Evolutionary conservation across 2,797 vertebrate species (phyloP), one percentile per base, ranked within the genome.

Genomic region (Meriones psammophilus): DNA sequence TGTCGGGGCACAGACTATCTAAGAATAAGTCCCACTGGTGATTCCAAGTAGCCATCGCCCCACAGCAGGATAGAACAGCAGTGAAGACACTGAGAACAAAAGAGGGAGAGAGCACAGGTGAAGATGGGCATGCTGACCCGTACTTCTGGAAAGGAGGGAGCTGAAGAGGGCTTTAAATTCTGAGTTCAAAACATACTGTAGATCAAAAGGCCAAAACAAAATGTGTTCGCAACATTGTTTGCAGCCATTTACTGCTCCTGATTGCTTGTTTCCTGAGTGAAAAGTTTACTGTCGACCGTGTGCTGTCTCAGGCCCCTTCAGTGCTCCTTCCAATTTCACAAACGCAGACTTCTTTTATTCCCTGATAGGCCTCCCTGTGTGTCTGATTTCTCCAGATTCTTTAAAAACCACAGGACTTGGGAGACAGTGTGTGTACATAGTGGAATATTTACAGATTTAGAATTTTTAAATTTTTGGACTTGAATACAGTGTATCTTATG

Each of bases 261-360:
- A 95, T 94, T 73, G 69, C 96, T 88, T 83, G 93, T 96, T 93
- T 94, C 88, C 92, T 39, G n/a, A 97, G 84, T 95, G 79, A 76
- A 88, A 93, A 89, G 39, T 94, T 95, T 94, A 76, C 95, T 88
- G 79, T 36, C 73, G 18, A 64, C 39, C 87, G 4, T 14, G 18
- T 81, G 71, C 90, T 39, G 50, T 71, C 60, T 92, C 50, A 94
- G 83, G 39, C 83, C n/a, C 58, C 92, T 88, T 93, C 68, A 42
- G 92, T 78, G 46, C 86, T n/a, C 58, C 93, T 88, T 93, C 68
- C 60, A 95, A 18, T 77, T 88, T 89, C 64, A 58, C 42, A 93
- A 94, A 91, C 86, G 54, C n/a, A 84, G 62, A 42, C 73, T 90
- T 39, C 39, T 90, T 95, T 91, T 30, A 93, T 95, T 33, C 79